These are phyloP conservation scores for Lutjanus campechanus DNA, from an alignment of 2,797 vertebrate species.

Conservation along the genomic window DNA sequence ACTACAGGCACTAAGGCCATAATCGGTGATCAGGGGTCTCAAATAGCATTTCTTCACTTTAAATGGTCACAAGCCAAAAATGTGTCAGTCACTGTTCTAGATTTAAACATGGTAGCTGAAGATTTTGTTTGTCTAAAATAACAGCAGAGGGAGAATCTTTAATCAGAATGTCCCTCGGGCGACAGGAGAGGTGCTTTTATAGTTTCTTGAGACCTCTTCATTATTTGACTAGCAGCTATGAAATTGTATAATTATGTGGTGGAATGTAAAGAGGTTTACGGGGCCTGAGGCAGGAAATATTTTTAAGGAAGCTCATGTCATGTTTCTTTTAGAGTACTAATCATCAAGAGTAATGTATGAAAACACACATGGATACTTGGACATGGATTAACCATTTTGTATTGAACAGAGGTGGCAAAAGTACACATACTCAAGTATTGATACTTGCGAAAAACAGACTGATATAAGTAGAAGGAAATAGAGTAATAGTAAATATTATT, in stretches of 20 bases:
- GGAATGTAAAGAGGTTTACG: slow-evolving; percentile 32
- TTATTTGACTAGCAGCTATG: slow-evolving; percentile 34
- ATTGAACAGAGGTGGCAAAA: not conserved
- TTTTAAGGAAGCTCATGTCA: not conserved
- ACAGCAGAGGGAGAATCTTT: not conserved
- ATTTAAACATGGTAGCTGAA: not conserved
- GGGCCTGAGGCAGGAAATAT: not conserved
- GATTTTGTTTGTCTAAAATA: slow-evolving; percentile 11
- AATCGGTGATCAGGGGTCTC: not conserved
- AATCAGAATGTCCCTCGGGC: slow-evolving; percentile 6
- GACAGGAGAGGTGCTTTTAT: slow-evolving; percentile 20
- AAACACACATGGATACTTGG: not conserved
- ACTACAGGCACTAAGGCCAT: not conserved
- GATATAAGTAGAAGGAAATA: no score
- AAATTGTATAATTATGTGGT: slow-evolving; percentile 17
- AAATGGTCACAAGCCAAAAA: not conserved
- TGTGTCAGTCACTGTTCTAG: not conserved
- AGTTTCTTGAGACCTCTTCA: not conserved
- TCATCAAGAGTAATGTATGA: not conserved
- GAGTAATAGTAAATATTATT: no score
- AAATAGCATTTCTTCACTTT: not conserved
- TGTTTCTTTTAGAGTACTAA: not conserved
- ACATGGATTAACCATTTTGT: not conserved
- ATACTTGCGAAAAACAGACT: no score
- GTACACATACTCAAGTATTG: no score